Base-by-base conservation (phyloP, 2,113 vertebrate species). In the Tragulus kanchil region DNA sequence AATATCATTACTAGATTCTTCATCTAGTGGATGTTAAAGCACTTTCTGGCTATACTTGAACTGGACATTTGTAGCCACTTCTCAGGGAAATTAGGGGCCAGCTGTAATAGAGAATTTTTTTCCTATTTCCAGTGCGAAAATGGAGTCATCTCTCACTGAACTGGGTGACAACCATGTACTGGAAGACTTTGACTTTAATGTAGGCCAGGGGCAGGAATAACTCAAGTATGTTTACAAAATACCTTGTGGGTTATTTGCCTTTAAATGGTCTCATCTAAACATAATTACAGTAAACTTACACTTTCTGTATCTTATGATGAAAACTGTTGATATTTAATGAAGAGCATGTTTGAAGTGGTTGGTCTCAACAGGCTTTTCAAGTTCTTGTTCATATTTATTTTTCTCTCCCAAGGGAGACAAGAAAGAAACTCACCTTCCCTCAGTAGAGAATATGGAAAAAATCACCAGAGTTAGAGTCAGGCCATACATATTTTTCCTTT, bases 181-280 rank as follows among this genome's bases (percentile, higher is more conserved):
- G 75, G 54, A 58, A 83, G 64, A 85, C 69, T 69, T 36, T 45
- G 62, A 31, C 16, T 87, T 91, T 11, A 48, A 1, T 77, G 26
- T 85, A 25, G 64, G 28, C 8, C 14, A 28, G 81, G 50, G 48
- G 2, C 5, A 50, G 25, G 77, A 93, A 56, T 50, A 25, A 81
- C 4, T 93, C 93, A 16, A 48, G 89, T 85, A 50, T 88, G 45
- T 96, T 61, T 77, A 78, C 78, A 98, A 96, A 97, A 91, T 8
- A 81, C 58, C 31, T 45, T 1, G 6, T 93, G 65, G 7, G 21
- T 85, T 94, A 4, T 87, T 94, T 97, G 71, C 54, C 65, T 95
- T 52, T 52, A 77, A 97, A 59, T 75, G 71, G 48, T 28, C 59
- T 79, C 45, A 95, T 69, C 71, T 82, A 75, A 90, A 89, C 87